Evolutionary conservation across 2,113 vertebrate genomes (phyloP).

Genomic region (Hippocampus abdominalis): DNA sequence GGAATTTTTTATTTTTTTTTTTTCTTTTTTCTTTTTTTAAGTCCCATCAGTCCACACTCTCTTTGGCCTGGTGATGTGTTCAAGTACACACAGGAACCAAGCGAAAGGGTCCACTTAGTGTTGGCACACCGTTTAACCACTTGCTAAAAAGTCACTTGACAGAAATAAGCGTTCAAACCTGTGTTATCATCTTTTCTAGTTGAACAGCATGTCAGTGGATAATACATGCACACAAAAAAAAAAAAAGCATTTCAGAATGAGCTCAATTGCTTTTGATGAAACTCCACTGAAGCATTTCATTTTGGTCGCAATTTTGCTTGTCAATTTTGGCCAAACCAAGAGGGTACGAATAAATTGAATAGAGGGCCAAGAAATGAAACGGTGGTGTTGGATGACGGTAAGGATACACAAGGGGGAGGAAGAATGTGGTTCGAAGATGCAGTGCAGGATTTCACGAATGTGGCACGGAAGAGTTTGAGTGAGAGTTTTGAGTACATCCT

Average conservation of each 20-base stretch:
- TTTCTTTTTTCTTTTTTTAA: background rate
- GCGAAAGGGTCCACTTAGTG: conserved; percentile 21
- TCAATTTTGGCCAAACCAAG: background rate
- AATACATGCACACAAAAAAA: conserved; percentile 1
- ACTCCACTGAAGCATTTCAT: conserved; percentile 16
- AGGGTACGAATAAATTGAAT: background rate
- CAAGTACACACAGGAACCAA: conserved; percentile 21
- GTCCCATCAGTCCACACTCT: conserved; percentile 5
- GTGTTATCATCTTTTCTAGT: conserved; percentile 21
- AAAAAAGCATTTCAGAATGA: conserved; percentile 9
- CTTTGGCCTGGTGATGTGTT: conserved; percentile 20
- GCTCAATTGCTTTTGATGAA: conserved; percentile 7
- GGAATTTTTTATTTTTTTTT: background rate
- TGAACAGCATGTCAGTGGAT: conserved; percentile 27
- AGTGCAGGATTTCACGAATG: background rate
- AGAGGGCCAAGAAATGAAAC: background rate
- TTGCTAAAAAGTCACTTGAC: conserved; percentile 32
- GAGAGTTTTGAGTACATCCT: background rate
- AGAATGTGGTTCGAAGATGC: background rate
- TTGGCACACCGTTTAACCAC: conserved; percentile 40
- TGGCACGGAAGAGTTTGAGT: background rate
- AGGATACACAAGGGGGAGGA: background rate
- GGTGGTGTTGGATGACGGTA: background rate
- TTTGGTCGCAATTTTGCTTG: conserved; percentile 13
- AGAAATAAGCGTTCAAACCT: conserved; percentile 22